Base-by-base conservation (phyloP, 2,113 vertebrate genomes). In the Lutjanus erythropterus region DNA sequence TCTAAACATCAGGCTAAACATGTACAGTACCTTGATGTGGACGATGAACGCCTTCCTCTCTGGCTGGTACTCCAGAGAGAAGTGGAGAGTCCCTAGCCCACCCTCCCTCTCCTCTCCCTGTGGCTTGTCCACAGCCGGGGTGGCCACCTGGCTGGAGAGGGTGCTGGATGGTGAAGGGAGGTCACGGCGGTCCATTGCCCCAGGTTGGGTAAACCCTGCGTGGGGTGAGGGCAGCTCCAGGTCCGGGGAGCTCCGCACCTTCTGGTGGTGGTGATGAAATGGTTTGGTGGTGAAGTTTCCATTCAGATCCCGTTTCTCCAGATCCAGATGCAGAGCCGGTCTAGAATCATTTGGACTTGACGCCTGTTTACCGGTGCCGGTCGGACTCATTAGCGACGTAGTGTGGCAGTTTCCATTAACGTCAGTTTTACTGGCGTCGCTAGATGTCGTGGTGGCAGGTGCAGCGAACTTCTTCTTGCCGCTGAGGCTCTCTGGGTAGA, bases 21-120 rank as follows among this genome's bases (percentile, higher is more conserved):
- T 25, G 52, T 3, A 42, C 15, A 6, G 5, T 77, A 94, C 93
- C 91, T 98, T 97, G 86, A 99, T 99, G 86, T 98, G 97, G 58
- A 99, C 98, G 70, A 99, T 93, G 89, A 99, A 98, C 1, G 97
- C 96, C 80, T 99, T 99, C 93, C 94, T 99, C 92, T 99, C 97
- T 58, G 97, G 96, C 78, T 99, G 98, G 94, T 99, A 99, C 79
- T 99, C 97, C 86, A 99, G 92, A 16, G 97, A 97, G 91, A 99
- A 98, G 87, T 96, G 96, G 18, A 99, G 96, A 14, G 94, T 97
- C 44, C 98, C 98, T 42, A 99, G 87, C 11, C 96, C 96, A 46
- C 93, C 94, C 1, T 93, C 86, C 49, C 85, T 88, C 39, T 94
- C 93, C 46, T 91, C 89, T 15, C 39, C 85, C 3, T 91, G 91